phyloP scores from a whole-genome alignment of 2,113 vertebrate species.

The Microcebus lehilahytsara region DNA sequence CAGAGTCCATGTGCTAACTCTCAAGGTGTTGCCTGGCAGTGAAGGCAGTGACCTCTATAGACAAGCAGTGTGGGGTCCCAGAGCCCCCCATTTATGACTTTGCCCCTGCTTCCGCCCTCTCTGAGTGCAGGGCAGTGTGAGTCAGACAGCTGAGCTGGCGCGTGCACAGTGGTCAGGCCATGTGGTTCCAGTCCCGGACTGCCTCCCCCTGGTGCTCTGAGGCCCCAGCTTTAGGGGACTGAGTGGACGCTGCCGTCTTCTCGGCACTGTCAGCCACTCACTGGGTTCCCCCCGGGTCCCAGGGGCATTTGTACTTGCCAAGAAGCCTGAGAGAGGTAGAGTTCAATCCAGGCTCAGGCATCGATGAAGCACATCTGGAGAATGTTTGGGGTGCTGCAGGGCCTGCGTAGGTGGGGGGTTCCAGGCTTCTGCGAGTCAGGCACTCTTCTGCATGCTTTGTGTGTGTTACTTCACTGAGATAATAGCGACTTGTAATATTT shows the following conservation, averaged over 20 bases:
- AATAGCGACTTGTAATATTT: not conserved
- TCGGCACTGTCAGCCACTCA: not conserved
- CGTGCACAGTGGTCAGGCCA: not conserved
- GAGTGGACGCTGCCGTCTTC: not conserved
- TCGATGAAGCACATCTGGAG: not conserved
- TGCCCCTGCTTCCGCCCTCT: rapidly evolving
- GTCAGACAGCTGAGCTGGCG: not conserved
- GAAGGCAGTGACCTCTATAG: not conserved
- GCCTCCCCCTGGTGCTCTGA: not conserved
- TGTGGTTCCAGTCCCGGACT: not conserved
- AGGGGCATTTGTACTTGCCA: not conserved
- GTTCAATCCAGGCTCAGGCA: not conserved
- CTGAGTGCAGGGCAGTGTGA: not conserved
- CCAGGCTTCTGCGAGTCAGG: not conserved
- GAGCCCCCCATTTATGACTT: not conserved
- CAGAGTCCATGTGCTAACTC: not conserved
- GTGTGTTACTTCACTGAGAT: not conserved
- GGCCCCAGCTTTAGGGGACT: not conserved
- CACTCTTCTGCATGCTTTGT: not conserved
- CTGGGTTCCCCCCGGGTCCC: not conserved
- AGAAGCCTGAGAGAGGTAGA: not conserved
- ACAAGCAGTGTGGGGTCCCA: not conserved
- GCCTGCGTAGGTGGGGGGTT: not conserved
- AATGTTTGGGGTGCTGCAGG: not conserved
- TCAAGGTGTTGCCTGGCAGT: not conserved